Evolutionary conservation across 2,888 invertebrate genomes (phyloP), one percentile per base, ranked within the genome.

Genomic region (Crossocerus cetratus): DNA sequence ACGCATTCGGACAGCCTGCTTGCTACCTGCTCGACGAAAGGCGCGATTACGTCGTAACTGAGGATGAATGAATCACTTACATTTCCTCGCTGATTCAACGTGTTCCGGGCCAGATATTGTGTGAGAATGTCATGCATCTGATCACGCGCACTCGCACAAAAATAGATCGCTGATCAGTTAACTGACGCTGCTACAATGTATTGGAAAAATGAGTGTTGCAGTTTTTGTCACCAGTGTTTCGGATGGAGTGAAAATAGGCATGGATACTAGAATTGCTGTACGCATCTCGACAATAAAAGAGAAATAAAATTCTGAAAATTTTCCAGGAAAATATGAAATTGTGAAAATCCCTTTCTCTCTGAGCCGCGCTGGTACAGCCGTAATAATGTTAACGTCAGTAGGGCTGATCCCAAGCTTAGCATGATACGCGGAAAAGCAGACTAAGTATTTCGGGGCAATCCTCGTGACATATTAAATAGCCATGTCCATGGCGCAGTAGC

Each of bases 401-500:
- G 11, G 32, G 32, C 5, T 32, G 32, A 32, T 32, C 32, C 32
- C 32, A 3, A 4, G 32, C 32, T 32, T 32, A 32, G 32, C 32
- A 32, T 32, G 32, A 32, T 32, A 32, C 32, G 32, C 32, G 32
- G 32, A 8, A 32, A 32, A 32, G 32, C 8, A 32, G 0, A 32
- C 32, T 32, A 32, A 71, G 68, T 57, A 63, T 71, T 53, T 21
- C 32, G 32, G 32, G 32, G 32, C 57, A 56, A 57, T 61, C 58
- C 67, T 71, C 67, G 67, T 67, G 71, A 67, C 67, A 71, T 56
- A 71, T 71, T 67, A 71, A 67, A 71, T 53, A 32, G 54, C 32
- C 32, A 32, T 42, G 32, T 59, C 23, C 21, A 45, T 57, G 23
- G 11, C 14, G 43, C 61, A 61, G 65, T 66, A 59, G 43, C 68